A percentile compares a stretch with the other conserved stretches of the same genome.
phyloP scores from a whole-genome alignment of 1,140 invertebrate genomes.

The Drosophila varians region DNA sequence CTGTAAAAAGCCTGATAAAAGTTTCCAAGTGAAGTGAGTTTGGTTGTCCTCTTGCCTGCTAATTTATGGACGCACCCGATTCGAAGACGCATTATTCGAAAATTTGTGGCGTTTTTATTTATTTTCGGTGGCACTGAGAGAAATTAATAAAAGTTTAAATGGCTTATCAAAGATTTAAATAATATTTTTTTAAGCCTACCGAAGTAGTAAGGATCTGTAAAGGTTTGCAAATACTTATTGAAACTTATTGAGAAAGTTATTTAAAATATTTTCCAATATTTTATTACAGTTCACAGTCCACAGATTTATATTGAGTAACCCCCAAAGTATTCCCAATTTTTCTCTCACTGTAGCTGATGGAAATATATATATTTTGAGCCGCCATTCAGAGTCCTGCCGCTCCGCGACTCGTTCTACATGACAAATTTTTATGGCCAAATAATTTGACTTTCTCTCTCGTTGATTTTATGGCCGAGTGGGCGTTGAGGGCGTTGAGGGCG shows the following conservation, averaged over 20 bases:
- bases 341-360: neutral
- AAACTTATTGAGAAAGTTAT: too few species aligned
- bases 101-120: constrained; percentile 2
- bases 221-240: neutral
- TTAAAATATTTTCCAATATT: too few species aligned
- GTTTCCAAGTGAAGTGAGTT: constrained; percentile 35
- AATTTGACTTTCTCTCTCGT: constrained; percentile 60
- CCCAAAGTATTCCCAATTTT: neutral
- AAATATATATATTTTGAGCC: constrained; percentile 10
- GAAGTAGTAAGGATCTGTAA: too few species aligned
- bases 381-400: constrained; percentile 21
- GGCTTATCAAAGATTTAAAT: too few species aligned
- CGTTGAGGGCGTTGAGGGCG: neutral
- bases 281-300: too few species aligned
- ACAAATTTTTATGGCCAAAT: constrained; percentile 68
- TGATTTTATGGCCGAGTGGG: constrained; percentile 47
- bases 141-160: neutral
- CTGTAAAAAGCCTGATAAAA: constrained; percentile 70
- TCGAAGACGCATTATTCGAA: constrained; percentile 16
- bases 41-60: constrained; percentile 30
- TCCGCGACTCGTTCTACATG: constrained; percentile 56
- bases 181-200: too few species aligned
- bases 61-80: constrained; percentile 57
- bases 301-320: too few species aligned
- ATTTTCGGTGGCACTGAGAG: neutral